Evolutionary conservation across 2,113 vertebrate species (phyloP).

Genomic region (Morone chrysops): DNA sequence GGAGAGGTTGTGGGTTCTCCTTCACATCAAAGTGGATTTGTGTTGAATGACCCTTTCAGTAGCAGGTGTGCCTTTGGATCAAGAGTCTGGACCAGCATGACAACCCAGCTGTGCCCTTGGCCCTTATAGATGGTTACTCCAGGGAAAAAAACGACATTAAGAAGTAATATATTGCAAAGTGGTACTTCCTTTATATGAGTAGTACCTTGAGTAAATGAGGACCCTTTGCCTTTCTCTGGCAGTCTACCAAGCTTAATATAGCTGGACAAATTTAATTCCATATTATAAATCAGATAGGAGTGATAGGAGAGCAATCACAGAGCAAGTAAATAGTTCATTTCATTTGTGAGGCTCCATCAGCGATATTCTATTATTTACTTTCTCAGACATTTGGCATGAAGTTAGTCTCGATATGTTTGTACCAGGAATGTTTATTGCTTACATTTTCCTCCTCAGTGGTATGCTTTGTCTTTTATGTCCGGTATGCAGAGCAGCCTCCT

Average conservation of each 20-base stretch:
- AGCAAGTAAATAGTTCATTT: neutral
- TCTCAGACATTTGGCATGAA: neutral
- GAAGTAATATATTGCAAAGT: neutral
- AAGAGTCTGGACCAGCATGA: slow-evolving; percentile 28
- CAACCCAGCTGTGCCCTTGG: slow-evolving; percentile 46
- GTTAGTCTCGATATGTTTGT: neutral
- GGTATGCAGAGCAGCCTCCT: neutral
- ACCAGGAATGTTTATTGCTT: neutral
- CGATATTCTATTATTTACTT: neutral
- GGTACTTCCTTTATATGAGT: neutral
- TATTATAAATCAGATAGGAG: neutral
- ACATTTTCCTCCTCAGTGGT: neutral
- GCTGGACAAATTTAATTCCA: neutral
- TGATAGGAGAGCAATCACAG: slow-evolving; percentile 3
- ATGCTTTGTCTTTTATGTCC: neutral
- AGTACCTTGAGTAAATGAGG: neutral
- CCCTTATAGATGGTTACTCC: neutral
- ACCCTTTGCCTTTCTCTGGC: neutral
- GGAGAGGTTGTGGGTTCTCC: slow-evolving; percentile 49
- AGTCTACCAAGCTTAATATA: neutral
- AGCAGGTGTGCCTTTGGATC: slow-evolving; percentile 62
- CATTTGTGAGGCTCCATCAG: neutral
- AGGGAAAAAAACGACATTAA: slow-evolving; percentile 2
- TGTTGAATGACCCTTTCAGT: slow-evolving; percentile 48
- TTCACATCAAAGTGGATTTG: slow-evolving; percentile 65